Percentiles rank a stretch among this genome's conserved stretches.
These are phyloP conservation scores for Tadarida brasiliensis DNA, from an alignment of 2,797 vertebrate genomes.

Conservation along the genomic window DNA sequence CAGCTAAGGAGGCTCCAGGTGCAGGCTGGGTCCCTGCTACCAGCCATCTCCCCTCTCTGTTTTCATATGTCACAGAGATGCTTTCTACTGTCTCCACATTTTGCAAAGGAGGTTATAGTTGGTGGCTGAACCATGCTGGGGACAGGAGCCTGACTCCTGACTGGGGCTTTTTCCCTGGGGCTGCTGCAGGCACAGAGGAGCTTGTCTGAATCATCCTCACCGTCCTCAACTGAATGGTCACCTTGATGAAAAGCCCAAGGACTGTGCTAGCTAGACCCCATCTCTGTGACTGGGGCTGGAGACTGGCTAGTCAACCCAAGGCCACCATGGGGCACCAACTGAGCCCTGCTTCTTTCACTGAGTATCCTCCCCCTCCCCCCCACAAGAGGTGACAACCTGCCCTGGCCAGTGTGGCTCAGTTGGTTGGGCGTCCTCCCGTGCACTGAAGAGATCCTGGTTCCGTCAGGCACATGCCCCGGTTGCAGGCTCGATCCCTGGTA, in stretches of 20 bases:
- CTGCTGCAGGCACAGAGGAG: background rate
- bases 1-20: accelerated
- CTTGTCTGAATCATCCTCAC: background rate
- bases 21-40: background rate
- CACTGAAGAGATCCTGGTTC: no score
- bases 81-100: background rate
- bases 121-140: background rate
- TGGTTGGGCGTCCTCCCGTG: no score
- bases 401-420: no score
- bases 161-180: background rate
- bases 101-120: background rate
- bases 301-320: background rate
- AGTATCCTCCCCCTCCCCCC: background rate
- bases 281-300: background rate
- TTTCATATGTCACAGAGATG: background rate
- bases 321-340: background rate
- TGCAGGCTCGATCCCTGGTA: no score
- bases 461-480: no score
- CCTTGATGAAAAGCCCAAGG: background rate
- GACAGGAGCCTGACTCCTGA: background rate
- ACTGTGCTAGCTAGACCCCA: background rate
- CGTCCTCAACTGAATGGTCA: background rate
- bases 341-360: background rate
- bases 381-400: background rate
- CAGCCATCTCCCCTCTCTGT: accelerated